Base-by-base conservation (phyloP, 2,113 vertebrate genomes). In the Heptranchias perlo region DNA sequence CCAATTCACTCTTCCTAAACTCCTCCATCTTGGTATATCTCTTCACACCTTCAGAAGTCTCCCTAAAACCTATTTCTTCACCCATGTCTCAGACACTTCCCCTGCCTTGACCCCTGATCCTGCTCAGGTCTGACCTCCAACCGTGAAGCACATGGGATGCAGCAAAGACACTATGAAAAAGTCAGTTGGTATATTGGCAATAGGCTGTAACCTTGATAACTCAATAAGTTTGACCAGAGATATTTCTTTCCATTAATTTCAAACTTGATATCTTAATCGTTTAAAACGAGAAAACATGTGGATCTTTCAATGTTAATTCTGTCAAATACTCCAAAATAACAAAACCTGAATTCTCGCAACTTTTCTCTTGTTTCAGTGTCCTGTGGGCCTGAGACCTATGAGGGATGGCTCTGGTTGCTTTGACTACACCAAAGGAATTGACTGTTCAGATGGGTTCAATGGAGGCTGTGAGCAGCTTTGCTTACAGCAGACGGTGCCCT, bases 321-420 rank as follows among this genome's bases (percentile, higher is more conserved):
- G 52, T 89, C 52, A n/a, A 92, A 62, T 93, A 14, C 39, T 61
- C 31, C 54, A 61, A 92, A 92, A 62, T 92, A n/a, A 58, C 28
- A 35, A 47, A 61, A 31, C 31, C 87, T 91, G 39, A 62, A 93
- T 62, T 62, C 16, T 61, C n/a, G 35, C 16, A 62, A 39, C 35
- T 21, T 93, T 93, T 93, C 58, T 93, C 35, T 97, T 76, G 11
- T 0, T 54, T 65, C 97, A 99, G 99, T 99, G 99, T 97, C 99
- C 99, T 0, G 98, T 98, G 96, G 99, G 99, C 76, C 97, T 99
- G 97, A 98, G 97, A 96, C 99, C 99, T 92, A 99, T 99, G 99
- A 99, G 99, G 97, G 99, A 99, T 0, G 99, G 98, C 96, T 99
- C 99, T 0, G 99, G 99, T 96, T 99, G 99, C 98, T 99, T 99